Evolutionary conservation across 2,113 vertebrate species (phyloP).

Genomic region (Meleagris gallopavo): DNA sequence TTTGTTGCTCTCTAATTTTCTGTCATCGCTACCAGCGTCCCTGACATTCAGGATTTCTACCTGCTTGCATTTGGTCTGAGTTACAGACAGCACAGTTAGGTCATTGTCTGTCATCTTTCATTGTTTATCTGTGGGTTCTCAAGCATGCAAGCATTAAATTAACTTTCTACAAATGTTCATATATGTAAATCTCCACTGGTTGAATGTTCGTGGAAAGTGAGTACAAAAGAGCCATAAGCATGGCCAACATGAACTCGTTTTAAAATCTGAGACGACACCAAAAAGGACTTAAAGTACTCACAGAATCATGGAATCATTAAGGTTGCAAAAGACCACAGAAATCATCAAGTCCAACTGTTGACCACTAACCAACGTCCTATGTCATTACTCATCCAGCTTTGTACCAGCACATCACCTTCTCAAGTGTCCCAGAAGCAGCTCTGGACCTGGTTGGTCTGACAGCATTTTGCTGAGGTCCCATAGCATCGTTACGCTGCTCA

Average conservation of each 20-base stretch:
- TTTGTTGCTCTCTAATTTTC: conserved; percentile 21
- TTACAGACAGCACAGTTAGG: conserved; percentile 34
- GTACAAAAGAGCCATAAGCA: not conserved
- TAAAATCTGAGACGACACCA: not conserved
- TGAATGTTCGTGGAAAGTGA: not conserved
- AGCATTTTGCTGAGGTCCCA: not conserved
- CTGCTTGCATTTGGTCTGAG: conserved; percentile 20
- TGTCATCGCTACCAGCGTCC: not conserved
- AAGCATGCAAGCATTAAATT: conserved; percentile 2
- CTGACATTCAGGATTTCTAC: conserved; percentile 22
- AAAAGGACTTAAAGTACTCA: not conserved
- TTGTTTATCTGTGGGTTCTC: conserved; percentile 30
- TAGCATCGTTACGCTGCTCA: rapidly evolving
- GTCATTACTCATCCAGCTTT: not conserved
- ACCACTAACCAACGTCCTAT: too few species aligned
- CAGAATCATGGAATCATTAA: not conserved
- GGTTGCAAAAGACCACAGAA: too few species aligned
- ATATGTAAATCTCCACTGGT: conserved; percentile 11
- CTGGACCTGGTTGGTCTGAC: not conserved
- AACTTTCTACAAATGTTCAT: not conserved
- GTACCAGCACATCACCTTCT: conserved; percentile 12
- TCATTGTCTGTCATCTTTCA: conserved; percentile 32
- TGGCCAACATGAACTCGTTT: conserved; percentile 19
- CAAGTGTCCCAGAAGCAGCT: not conserved
- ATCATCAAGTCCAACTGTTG: too few species aligned